Evolutionary conservation across 1,140 invertebrate species (phyloP), one percentile per base, ranked within the genome.

Genomic region (Aphaenogaster rudis): DNA sequence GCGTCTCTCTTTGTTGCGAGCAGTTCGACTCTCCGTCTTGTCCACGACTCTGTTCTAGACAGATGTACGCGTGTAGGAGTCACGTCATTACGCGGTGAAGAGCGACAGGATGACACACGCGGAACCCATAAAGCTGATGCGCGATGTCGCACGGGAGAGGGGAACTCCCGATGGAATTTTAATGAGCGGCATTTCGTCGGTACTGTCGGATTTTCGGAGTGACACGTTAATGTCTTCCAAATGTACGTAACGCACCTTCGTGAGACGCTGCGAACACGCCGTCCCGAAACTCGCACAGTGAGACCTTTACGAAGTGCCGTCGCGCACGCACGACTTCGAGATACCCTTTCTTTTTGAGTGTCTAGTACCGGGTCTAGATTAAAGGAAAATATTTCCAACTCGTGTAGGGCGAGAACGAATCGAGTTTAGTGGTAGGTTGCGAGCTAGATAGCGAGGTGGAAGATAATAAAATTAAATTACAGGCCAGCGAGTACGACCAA

Each of bases 191-290:
- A 72, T 92, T 91, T 90, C 91, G 88, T 91, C 91, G 90, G 79
- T 76, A 77, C 81, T 88, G 92, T 91, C 91, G 79, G 89, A 87
- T 90, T 89, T 84, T 52, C 86, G 67, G 80, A 87, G 84, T 84
- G 91, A 92, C 89, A 90, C 90, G 91, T 88, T 92, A 92, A 92
- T 91, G 91, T 87, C 87, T 90, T 88, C 91, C 89, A 88, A 92
- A 90, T 91, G 91, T 91, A 92, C 78, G 67, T 28, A 84, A 67
- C 36, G 77, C 86, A 87, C 81, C 86, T 87, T 42, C 79, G 57
- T 78, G 45, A 61, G 48, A 39, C 33, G 64, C 11, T 52, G 81
- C 87, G 52, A 71, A 71, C 84, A 45, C 52, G 8, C 15, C 17
- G 33, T 6, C 48, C 17, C 3, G 36, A 80, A 69, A 52, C 69